These are phyloP conservation scores for Silvanus unidentatus DNA, from an alignment of 2,888 invertebrate genomes.

Conservation along the genomic window DNA sequence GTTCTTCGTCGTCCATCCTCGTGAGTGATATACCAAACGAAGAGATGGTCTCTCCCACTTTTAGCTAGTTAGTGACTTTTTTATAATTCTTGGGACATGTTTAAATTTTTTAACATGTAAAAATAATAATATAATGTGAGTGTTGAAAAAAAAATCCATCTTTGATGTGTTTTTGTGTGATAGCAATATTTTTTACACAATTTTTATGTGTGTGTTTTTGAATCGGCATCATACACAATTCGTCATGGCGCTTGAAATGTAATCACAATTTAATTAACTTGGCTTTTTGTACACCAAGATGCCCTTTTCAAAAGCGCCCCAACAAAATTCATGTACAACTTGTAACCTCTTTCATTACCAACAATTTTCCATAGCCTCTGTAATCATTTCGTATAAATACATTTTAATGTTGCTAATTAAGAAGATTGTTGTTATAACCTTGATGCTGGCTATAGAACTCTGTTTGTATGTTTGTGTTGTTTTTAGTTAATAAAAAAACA, in stretches of 20 bases:
- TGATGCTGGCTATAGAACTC: conserved; percentile 11
- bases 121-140: conserved; percentile 39
- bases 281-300: too few species aligned
- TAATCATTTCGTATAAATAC: too few species aligned
- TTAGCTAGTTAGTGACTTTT: conserved; percentile 42
- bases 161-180: neutral
- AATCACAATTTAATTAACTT: conserved; percentile 10
- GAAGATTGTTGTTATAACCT: conserved; percentile 14
- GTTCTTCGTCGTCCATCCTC: neutral
- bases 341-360: too few species aligned
- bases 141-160: conserved; percentile 13
- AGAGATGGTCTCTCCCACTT: conserved; percentile 35
- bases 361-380: too few species aligned
- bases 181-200: neutral
- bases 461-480: conserved; percentile 8
- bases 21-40: neutral
- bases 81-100: conserved; percentile 50
- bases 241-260: conserved; percentile 31
- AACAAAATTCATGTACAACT: too few species aligned
- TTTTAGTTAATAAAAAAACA: conserved; percentile 27
- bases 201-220: conserved; percentile 15
- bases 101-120: conserved; percentile 46
- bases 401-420: neutral
- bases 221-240: conserved; percentile 22
- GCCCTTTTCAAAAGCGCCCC: too few species aligned